phyloP scores from a whole-genome alignment of 2,888 invertebrate species.

The Beris morrisii region DNA sequence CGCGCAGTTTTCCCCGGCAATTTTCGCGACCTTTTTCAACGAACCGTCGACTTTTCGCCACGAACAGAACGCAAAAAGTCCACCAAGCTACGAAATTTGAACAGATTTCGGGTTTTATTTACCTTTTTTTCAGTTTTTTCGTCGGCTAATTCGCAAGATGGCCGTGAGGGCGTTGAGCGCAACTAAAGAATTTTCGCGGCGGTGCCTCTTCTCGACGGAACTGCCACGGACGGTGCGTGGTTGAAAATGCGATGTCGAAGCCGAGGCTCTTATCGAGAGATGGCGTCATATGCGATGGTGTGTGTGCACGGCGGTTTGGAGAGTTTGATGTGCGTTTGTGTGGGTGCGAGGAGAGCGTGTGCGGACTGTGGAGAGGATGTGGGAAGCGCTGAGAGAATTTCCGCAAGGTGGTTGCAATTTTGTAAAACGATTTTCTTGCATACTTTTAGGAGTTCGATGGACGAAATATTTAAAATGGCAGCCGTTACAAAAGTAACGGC shows the following conservation, averaged over 20 bases:
- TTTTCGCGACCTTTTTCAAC: background rate
- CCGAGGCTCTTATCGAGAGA: conserved; percentile 20
- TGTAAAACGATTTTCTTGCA: too few species aligned
- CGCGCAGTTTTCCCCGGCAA: background rate
- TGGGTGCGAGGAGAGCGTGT: too few species aligned
- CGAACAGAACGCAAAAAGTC: background rate
- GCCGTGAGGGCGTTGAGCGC: conserved; percentile 63
- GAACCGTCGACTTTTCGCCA: background rate
- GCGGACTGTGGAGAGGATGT: too few species aligned
- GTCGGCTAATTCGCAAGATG: conserved; percentile 53
- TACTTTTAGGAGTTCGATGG: too few species aligned
- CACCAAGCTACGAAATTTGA: background rate
- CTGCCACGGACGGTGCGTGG: conserved; percentile 23
- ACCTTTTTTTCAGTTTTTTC: conserved; percentile 16
- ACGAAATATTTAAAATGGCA: too few species aligned
- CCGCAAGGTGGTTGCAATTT: too few species aligned
- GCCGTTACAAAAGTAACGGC: too few species aligned
- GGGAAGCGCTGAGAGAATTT: too few species aligned
- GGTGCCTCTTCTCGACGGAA: conserved; percentile 20
- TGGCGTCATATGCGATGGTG: conserved; percentile 18
- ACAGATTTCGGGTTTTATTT: background rate
- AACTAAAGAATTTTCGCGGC: conserved; percentile 2
- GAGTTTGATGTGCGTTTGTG: too few species aligned
- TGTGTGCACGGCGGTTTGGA: background rate
- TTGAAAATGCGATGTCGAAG: background rate